A percentile compares a stretch with the other conserved stretches of the same genome.
phyloP scores from a whole-genome alignment of 2,888 invertebrate genomes.

The Tipula confusa region DNA sequence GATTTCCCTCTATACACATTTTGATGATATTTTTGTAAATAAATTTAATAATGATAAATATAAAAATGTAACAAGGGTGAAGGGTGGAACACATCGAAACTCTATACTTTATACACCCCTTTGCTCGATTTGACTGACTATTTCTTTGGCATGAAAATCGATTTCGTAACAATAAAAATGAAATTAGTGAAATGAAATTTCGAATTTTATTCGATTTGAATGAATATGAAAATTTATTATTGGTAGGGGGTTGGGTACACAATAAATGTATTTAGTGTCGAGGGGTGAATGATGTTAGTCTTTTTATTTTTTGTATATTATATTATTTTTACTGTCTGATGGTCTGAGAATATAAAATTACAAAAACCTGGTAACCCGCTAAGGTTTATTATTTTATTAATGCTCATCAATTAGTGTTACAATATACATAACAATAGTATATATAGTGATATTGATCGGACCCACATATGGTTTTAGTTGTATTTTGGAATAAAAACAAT shows the following conservation, averaged over 20 bases:
- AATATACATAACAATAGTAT: not conserved
- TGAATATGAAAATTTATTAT: not conserved
- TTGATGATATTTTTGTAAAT: not conserved
- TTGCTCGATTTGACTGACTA: not conserved
- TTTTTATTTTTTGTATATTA: not conserved
- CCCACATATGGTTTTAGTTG: not conserved
- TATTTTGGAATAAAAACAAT: no score
- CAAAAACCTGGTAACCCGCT: constrained; percentile 9
- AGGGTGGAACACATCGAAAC: not conserved
- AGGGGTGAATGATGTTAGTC: constrained; percentile 1
- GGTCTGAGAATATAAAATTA: not conserved
- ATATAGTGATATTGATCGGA: not conserved
- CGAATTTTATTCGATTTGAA: not conserved
- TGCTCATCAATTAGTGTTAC: not conserved
- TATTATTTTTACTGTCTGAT: not conserved
- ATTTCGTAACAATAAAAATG: constrained; percentile 20
- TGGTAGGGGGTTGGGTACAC: not conserved
- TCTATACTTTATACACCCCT: not conserved
- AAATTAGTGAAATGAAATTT: constrained; percentile 25
- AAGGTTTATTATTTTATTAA: not conserved
- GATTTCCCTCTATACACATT: not conserved
- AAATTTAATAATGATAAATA: not conserved
- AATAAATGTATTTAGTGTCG: not conserved
- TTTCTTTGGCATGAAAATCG: not conserved
- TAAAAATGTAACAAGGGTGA: not conserved